Percentiles rank a stretch among this genome's conserved stretches.
phyloP scores from a whole-genome alignment of 2,113 vertebrate species.

The Phoxinus phoxinus region DNA sequence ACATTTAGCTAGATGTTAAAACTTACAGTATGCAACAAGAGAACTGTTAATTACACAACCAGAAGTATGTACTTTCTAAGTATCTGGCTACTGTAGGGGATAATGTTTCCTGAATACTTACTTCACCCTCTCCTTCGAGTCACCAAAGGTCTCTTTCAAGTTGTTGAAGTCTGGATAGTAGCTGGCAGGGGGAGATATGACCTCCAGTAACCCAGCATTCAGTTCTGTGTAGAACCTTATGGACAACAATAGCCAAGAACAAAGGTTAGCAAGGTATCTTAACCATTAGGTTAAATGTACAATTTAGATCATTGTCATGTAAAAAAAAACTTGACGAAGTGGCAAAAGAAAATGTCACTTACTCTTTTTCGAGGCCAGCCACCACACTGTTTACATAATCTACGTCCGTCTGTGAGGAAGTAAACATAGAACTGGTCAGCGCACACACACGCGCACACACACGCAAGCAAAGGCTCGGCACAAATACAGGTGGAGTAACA shows the following conservation, averaged over 20 bases:
- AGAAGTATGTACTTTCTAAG: not conserved
- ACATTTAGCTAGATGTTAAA: not conserved
- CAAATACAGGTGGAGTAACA: not conserved
- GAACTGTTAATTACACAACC: not conserved
- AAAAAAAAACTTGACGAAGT: not conserved
- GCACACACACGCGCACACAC: not conserved
- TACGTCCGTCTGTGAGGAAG: constrained; percentile 84
- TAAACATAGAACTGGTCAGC: not conserved
- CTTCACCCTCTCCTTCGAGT: constrained; percentile 95
- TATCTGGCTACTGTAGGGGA: not conserved
- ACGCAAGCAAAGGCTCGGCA: not conserved
- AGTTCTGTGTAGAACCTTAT: constrained; percentile 92
- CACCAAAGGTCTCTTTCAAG: constrained; percentile 97
- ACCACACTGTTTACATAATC: constrained; percentile 91
- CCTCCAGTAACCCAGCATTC: constrained; percentile 91
- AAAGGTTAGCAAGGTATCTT: not conserved
- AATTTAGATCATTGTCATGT: not conserved
- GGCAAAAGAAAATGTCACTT: constrained; percentile 70
- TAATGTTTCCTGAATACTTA: constrained; percentile 65
- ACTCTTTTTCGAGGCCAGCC: constrained; percentile 92
- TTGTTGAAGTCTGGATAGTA: constrained; percentile 94
- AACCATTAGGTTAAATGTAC: not conserved
- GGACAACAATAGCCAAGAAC: constrained; percentile 44
- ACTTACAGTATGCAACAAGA: not conserved
- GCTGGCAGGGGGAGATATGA: constrained; percentile 91